Percentiles rank a stretch among this genome's conserved stretches.
Conservation (phyloP, 2,113 vertebrate species). For the Todiramphus saurophagus region DNA sequence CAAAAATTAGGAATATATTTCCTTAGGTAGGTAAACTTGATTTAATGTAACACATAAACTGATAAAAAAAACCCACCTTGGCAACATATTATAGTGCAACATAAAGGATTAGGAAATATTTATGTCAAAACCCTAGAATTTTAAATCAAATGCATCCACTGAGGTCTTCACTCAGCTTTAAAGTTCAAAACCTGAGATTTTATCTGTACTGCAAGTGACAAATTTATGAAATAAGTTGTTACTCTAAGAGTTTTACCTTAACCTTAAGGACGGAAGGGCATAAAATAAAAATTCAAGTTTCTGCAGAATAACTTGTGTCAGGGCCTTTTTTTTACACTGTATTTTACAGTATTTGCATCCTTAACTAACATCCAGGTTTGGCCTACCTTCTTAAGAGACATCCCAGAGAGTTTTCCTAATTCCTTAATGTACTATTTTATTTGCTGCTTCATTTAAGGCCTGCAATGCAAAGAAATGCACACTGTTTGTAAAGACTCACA, state of each 20-base stretch:
- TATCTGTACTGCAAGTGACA: background rate
- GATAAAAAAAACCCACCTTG: slow-evolving; percentile 9
- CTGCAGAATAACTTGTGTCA: background rate
- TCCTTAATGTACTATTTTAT: background rate
- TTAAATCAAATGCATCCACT: background rate
- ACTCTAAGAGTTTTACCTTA: background rate
- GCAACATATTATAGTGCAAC: background rate
- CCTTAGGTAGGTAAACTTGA: background rate
- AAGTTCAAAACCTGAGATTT: background rate
- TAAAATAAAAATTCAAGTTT: background rate
- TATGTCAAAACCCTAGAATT: background rate
- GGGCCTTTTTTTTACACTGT: background rate
- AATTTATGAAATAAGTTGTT: background rate
- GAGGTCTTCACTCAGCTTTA: background rate
- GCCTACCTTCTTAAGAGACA: background rate
- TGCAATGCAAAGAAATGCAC: background rate
- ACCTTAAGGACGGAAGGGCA: background rate
- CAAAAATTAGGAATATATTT: slow-evolving; percentile 11
- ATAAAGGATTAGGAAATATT: background rate
- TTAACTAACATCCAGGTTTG: background rate
- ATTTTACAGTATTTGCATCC: background rate
- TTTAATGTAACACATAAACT: slow-evolving; percentile 1
- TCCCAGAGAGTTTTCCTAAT: background rate
- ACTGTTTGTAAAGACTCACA: background rate
- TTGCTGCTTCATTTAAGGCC: background rate